Conservation (phyloP, 2,113 vertebrate genomes). For the Rhinopomastus cyanomelas region DNA sequence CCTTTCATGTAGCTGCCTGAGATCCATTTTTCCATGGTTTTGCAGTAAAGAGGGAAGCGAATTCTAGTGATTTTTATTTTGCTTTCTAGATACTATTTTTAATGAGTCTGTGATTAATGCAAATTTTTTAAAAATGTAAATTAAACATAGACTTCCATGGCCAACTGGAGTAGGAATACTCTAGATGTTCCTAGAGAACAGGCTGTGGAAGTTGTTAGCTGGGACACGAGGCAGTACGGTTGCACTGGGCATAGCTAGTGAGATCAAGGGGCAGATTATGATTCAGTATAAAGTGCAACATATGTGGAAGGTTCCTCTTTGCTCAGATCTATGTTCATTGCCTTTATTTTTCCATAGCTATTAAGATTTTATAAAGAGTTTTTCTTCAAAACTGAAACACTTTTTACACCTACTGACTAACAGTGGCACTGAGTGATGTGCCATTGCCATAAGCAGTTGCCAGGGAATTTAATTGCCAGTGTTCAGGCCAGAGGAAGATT, state of each 20-base stretch:
- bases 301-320: not conserved
- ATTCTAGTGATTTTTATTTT: not conserved
- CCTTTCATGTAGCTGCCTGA: not conserved
- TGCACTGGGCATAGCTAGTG: not conserved
- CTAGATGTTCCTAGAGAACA: not conserved
- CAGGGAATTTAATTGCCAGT: not conserved
- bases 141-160: not conserved
- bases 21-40: not conserved
- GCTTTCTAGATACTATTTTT: not conserved
- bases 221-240: not conserved
- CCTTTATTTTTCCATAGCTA: not conserved
- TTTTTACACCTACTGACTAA: not conserved
- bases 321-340: not conserved
- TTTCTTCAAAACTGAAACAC: not conserved
- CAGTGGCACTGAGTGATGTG: not conserved
- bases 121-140: not conserved
- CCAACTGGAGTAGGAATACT: not conserved
- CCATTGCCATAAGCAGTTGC: not conserved
- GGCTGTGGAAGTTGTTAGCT: not conserved
- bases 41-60: not conserved
- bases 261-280: not conserved
- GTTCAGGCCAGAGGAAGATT: not conserved
- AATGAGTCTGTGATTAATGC: not conserved
- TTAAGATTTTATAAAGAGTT: not conserved
- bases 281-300: rapidly evolving